These are phyloP conservation scores for Micromesistius poutassou DNA, from an alignment of 2,797 vertebrate genomes.

Conservation along the genomic window DNA sequence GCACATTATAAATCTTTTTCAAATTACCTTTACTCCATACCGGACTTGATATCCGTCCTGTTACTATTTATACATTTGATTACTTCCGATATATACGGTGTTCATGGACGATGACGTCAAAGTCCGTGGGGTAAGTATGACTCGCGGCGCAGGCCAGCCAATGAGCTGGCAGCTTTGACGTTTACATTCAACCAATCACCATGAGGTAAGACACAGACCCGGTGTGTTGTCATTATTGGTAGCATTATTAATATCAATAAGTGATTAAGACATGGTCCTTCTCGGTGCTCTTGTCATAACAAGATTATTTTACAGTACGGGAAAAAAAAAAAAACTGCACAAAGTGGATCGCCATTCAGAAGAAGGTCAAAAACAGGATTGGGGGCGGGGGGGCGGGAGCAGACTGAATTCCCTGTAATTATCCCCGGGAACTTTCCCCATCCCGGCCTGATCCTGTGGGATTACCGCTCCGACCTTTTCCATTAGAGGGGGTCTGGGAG, in stretches of 20 bases:
- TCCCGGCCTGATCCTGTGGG: too few species aligned
- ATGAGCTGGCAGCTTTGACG: slow-evolving; percentile 41
- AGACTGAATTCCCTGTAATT: too few species aligned
- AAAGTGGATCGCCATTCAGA: background rate
- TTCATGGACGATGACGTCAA: slow-evolving; percentile 42
- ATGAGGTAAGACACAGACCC: slow-evolving; percentile 25
- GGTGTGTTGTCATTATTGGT: slow-evolving; percentile 21
- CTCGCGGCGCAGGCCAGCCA: slow-evolving; percentile 55
- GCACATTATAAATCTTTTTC: slow-evolving; percentile 29
- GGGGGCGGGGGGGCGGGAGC: too few species aligned
- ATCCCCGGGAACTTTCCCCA: too few species aligned
- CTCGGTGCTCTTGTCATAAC: slow-evolving; percentile 19
- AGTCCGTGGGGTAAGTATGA: slow-evolving; percentile 50
- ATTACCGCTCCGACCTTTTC: too few species aligned
- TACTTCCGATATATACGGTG: slow-evolving; percentile 50
- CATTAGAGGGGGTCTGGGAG: too few species aligned
- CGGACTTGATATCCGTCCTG: slow-evolving; percentile 51
- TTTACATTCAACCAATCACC: slow-evolving; percentile 63
- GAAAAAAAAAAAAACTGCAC: too few species aligned
- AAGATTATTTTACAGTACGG: slow-evolving; percentile 27
- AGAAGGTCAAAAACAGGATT: slow-evolving; percentile 19
- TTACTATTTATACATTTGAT: slow-evolving; percentile 48
- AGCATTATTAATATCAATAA: background rate
- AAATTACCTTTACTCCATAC: background rate
- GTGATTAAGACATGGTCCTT: slow-evolving; percentile 37